phyloP scores from a whole-genome alignment of 2,797 vertebrate species.

The Xerus rutilus region DNA sequence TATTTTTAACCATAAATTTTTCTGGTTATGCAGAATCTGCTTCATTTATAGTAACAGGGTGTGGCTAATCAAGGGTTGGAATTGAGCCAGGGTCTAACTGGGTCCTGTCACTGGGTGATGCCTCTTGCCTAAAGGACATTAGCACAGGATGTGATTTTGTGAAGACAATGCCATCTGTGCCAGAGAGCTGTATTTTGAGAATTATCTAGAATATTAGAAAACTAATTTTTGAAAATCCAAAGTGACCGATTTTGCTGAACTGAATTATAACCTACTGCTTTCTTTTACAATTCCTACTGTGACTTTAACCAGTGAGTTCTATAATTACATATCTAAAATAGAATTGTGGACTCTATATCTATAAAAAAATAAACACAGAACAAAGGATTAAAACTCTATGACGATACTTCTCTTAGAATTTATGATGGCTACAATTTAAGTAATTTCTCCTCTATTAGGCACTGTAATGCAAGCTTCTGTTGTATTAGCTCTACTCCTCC shows the following conservation, averaged over 20 bases:
- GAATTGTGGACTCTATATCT: background rate
- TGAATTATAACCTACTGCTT: background rate
- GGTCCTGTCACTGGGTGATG: background rate
- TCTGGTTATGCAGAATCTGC: background rate
- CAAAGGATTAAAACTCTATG: background rate
- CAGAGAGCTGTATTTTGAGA: background rate
- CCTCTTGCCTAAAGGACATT: background rate
- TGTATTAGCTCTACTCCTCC: background rate
- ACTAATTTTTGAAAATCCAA: background rate
- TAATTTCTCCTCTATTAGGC: background rate
- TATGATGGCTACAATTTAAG: slow-evolving; percentile 11
- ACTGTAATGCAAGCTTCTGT: background rate
- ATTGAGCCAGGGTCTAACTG: background rate
- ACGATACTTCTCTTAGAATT: background rate
- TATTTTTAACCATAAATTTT: background rate
- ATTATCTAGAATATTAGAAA: background rate
- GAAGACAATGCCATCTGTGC: background rate
- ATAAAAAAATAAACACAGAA: slow-evolving; percentile 1
- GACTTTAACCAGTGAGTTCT: slow-evolving; percentile 35
- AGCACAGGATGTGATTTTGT: background rate
- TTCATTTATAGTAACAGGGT: background rate
- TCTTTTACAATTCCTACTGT: background rate
- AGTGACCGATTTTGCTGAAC: background rate
- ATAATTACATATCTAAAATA: slow-evolving; percentile 42
- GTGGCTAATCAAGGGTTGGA: background rate